Base-by-base conservation (phyloP, 2,113 vertebrate species). In the Tyto alba region DNA sequence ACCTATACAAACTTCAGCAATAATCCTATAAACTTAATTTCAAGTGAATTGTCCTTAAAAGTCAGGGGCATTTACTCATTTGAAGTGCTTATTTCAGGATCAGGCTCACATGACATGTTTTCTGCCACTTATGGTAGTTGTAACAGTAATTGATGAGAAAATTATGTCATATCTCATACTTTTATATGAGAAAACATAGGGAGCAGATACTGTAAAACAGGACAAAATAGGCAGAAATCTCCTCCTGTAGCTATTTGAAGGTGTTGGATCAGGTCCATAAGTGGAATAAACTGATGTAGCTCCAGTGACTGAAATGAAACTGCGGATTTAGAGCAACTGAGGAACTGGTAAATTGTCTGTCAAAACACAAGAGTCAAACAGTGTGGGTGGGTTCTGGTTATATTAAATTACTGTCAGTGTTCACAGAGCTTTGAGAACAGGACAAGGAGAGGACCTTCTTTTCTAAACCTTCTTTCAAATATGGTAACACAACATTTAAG, bases 311-410 rank as follows among this genome's bases (percentile, higher is more conserved):
- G 94, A 95, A 95, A 81, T 87, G 84, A 93, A 93, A 72, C 53
- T 73, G 84, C 4, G 9, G 89, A 88, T 95, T 91, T 89, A 96
- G 87, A 91, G 43, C 87, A 92, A 95, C 89, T 71, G 95, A 95
- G 64, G 94, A 94, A 89, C 94, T 96, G 91, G 94, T 85, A 93
- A 95, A 94, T 92, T 76, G 95, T 96, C 96, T 97, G 95, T 96
- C 96, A 96, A 96, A 96, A 96, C 86, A 96, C 20, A 69, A 71
- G 74, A 96, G 88, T 92, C 84, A 90, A 95, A 95, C 74, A 41
- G 79, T 89, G 92, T 96, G 91, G 95, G 94, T 85, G 95, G 77
- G 81, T 94, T 96, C 93, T 95, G 71, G 74, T 92, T 95, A 92
- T 87, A 78, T 96, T 78, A 92, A 82, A 92, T 92, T 89, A 85